A percentile compares a stretch with the other conserved stretches of the same genome.
Conservation (phyloP, 2,797 vertebrate genomes). For the Anguilla obscura region DNA sequence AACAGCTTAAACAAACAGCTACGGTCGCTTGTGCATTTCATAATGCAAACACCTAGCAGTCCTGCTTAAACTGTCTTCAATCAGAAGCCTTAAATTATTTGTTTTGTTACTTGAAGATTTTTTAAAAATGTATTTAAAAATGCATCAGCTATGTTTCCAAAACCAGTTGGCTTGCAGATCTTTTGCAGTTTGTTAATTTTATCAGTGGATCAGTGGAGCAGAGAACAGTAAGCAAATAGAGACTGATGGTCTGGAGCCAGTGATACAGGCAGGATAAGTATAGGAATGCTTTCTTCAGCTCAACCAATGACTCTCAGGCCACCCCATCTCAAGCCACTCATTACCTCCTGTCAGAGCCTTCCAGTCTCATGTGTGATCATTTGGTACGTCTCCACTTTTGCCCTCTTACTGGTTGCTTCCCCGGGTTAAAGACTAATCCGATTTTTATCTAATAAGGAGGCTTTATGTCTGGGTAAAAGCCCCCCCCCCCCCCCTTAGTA, state of each 20-base stretch:
- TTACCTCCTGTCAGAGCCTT: slow-evolving; percentile 8
- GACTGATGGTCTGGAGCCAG: neutral
- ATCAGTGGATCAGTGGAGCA: slow-evolving; percentile 3
- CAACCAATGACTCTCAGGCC: neutral
- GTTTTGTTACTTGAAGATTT: neutral
- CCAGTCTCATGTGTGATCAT: neutral
- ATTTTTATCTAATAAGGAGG: slow-evolving; percentile 21
- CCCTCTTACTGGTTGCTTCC: neutral
- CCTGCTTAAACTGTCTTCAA: neutral
- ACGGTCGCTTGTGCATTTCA: neutral
- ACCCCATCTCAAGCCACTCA: neutral
- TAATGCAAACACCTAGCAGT: neutral
- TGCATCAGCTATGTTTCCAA: neutral
- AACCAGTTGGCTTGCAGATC: neutral
- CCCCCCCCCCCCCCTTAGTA: neutral
- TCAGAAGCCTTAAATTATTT: neutral
- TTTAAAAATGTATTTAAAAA: neutral
- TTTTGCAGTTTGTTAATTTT: neutral
- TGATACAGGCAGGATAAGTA: neutral
- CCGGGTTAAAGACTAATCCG: slow-evolving; percentile 24
- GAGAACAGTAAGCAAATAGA: neutral
- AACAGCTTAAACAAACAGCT: neutral
- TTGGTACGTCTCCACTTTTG: neutral
- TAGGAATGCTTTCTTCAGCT: neutral
- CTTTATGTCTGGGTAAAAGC: neutral